These are phyloP conservation scores for Petrolisthes manimaculis DNA, from an alignment of 2,888 invertebrate genomes.

Conservation along the genomic window DNA sequence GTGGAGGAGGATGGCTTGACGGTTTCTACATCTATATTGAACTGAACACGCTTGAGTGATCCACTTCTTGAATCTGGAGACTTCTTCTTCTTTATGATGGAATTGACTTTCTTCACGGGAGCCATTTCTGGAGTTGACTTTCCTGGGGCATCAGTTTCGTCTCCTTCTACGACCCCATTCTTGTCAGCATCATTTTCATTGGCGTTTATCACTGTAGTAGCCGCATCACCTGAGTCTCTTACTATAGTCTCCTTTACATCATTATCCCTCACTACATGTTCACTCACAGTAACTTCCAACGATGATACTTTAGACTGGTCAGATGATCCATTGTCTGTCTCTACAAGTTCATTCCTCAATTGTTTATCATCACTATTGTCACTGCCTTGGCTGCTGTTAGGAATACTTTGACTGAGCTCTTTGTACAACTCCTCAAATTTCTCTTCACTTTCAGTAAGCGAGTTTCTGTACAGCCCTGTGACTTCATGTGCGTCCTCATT, in stretches of 20 bases:
- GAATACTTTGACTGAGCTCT: constrained; percentile 23
- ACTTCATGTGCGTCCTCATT: not conserved
- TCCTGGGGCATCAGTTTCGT: not conserved
- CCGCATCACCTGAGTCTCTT: not conserved
- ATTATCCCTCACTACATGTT: too few species aligned
- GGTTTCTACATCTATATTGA: constrained; percentile 28
- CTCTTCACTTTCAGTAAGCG: constrained; percentile 30
- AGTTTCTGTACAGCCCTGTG: not conserved
- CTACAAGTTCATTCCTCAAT: not conserved
- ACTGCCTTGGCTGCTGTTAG: too few species aligned
- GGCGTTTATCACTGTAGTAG: not conserved
- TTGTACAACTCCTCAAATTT: constrained; percentile 44
- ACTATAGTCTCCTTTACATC: too few species aligned
- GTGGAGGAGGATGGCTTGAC: not conserved
- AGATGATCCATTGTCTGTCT: too few species aligned
- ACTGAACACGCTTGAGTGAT: constrained; percentile 34
- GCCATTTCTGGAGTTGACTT: not conserved
- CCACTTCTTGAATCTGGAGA: not conserved
- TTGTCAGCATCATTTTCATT: not conserved
- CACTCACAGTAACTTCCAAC: too few species aligned
- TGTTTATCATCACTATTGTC: not conserved
- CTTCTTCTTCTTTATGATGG: constrained; percentile 44
- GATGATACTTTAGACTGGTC: too few species aligned
- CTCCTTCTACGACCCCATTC: not conserved
- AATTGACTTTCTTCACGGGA: constrained; percentile 32